phyloP scores from a whole-genome alignment of 2,888 invertebrate species.

The Allygus modestus region DNA sequence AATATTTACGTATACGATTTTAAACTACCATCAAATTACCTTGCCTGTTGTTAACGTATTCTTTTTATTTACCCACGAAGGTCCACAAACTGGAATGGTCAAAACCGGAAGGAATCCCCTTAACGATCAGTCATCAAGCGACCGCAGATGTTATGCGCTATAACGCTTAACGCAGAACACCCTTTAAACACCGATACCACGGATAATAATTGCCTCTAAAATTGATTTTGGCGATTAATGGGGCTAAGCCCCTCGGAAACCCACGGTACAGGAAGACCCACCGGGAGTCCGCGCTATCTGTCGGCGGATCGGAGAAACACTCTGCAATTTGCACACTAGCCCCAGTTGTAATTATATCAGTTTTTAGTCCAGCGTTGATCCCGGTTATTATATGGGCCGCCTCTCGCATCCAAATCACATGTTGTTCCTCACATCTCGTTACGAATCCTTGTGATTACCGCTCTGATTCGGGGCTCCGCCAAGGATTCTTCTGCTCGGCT shows the following conservation, averaged over 20 bases:
- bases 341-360: slow-evolving; percentile 49
- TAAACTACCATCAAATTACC: too few relatives aligned
- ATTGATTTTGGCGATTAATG: slow-evolving; percentile 28
- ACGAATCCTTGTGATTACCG: slow-evolving; percentile 41
- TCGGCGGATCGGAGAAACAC: neutral
- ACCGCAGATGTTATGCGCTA: neutral
- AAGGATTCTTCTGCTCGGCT: slow-evolving; percentile 32
- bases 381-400: slow-evolving; percentile 32
- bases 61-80: neutral
- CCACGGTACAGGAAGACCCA: neutral
- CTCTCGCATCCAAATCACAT: slow-evolving; percentile 34
- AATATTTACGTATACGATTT: too few relatives aligned
- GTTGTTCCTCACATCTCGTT: slow-evolving; percentile 53
- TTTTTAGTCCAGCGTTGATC: slow-evolving; percentile 38
- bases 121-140: slow-evolving; percentile 7
- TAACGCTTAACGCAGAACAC: neutral
- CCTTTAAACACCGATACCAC: slow-evolving; percentile 1
- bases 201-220: slow-evolving; percentile 25
- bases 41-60: neutral
- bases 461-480: slow-evolving; percentile 13
- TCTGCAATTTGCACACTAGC: slow-evolving; percentile 50
- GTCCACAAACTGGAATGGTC: neutral
- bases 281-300: neutral
- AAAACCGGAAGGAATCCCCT: neutral
- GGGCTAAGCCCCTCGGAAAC: neutral